Evolutionary conservation across 2,797 vertebrate genomes (phyloP), one percentile per base, ranked within the genome.

Genomic region (Hirundo rustica): DNA sequence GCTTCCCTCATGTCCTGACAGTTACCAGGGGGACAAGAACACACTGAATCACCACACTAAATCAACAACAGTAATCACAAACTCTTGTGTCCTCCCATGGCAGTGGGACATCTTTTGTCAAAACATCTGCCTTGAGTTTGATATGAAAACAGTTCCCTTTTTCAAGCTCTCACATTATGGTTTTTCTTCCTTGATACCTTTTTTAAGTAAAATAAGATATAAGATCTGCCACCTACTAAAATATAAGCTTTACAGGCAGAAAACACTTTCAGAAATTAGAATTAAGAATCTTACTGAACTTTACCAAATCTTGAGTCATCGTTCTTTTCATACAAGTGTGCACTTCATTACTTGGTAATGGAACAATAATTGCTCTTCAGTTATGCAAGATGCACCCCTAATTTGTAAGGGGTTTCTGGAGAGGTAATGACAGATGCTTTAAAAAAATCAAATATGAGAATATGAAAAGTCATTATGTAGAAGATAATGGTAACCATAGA

Each of bases 271-370:
- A 57, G 72, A 89, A 94, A 94, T 85, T 86, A 85, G 75, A 91
- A 91, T 74, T 67, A 23, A 30, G 64, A 86, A 83, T 92, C 36
- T 82, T 74, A 48, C 40, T 54, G 58, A 92, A 78, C 61, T 95
- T 93, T 82, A 88, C 93, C 79, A 44, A 84, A 87, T 73, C 81
- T 86, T 79, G 79, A 96, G 74, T 91, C 76, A 80, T 93, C 85
- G 13, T 85, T 94, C 80, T 83, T 93, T 82, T 85, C 29, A 65
- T n/a, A 86, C 45, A 92, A 84, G 55, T 75, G 42, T 67, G 42
- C 51, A 83, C 92, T 95, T 97, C 83, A 95, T 94, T 94, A 96
- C 38, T 75, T 61, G 34, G 55, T 92, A 96, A 96, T 85, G 79
- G 86, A 85, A 76, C 61, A 88, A 62, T 89, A 95, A 95, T 79